Base-by-base conservation (phyloP, 2,888 invertebrate species). In the Trisateles emortualis region DNA sequence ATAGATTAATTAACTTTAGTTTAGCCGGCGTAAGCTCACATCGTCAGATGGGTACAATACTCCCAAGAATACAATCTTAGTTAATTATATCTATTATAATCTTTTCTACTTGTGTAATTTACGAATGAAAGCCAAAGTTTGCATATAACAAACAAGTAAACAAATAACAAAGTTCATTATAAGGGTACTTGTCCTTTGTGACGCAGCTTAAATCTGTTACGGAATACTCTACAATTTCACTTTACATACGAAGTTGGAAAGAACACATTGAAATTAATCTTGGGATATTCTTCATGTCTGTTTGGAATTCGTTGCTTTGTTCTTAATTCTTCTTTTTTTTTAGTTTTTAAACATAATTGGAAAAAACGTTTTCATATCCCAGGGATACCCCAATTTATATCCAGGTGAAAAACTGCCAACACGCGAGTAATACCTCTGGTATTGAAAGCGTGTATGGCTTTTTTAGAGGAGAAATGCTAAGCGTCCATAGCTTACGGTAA, bases 241-340 rank as follows among this genome's bases (percentile, higher is more conserved):
- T 65, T 48, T 49, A 49, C 52, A 61, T 52, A 39, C 51, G 14
- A 58, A 51, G 54, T 69, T 26, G 10, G 9, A 17, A 64, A 51
- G 51, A 65, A 65, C 49, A 65, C 61, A 61, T 55, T 46, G 51
- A 43, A 65, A 69, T 67, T 55, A 69, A 69, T 69, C 29, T 50
- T 43, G 22, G 9, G 39, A 19, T 64, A 52, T 64, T 66, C 59
- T 41, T 46, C 38, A 52, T 53, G 53, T 54, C 35, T 54, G 43
- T 65, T 51, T 24, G 16, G 10, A 11, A 41, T 48, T 30, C 10
- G 8, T 16, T 36, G 1, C 35, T 36, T 36, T 36, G 35, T 14
- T 17, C 16, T 3, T 17, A 9, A 2, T 6, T 9, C 1, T 1
- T 14, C 0, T 17, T 36, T 36, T 13, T 16, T 36, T 36, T 1